A percentile compares a stretch with the other conserved stretches of the same genome.
These are phyloP conservation scores for Chrysopilus asiliformis DNA, from an alignment of 2,888 invertebrate genomes.

Conservation along the genomic window DNA sequence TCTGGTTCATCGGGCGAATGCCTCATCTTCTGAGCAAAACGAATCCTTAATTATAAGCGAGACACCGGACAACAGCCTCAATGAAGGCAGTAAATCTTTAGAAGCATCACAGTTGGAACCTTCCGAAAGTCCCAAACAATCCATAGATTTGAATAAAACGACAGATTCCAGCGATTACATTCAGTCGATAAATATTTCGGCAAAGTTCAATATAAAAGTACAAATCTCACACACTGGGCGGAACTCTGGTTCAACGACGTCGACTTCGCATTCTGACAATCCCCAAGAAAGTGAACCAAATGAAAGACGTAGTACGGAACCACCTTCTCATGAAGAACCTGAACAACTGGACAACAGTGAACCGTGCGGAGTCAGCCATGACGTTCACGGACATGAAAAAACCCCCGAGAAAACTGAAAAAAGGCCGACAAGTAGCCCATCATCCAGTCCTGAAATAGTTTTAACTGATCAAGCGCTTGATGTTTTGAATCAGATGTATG, in stretches of 20 bases:
- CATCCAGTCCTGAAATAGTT: neutral
- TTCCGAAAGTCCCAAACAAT: no score
- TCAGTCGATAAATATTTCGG: constrained; percentile 30
- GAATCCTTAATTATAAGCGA: no score
- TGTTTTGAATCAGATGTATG: constrained; percentile 29
- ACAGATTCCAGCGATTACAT: constrained; percentile 6
- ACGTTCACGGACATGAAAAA: no score
- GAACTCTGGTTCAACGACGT: neutral
- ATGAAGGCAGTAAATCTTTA: no score
- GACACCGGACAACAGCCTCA: no score
- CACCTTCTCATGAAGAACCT: neutral
- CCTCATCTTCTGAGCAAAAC: no score
- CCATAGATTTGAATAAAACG: no score
- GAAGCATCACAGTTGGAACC: no score
- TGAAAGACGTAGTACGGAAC: neutral
- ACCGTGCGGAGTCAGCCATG: neutral
- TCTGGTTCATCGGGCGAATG: no score
- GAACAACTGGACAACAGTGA: no score
- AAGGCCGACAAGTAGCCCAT: neutral
- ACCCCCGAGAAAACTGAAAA: neutral
- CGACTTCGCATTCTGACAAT: neutral
- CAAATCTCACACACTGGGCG: constrained; percentile 20
- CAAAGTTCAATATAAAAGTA: constrained; percentile 33
- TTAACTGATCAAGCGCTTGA: constrained; percentile 19
- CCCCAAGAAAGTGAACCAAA: neutral